Evolutionary conservation across 2,888 invertebrate genomes (phyloP).

Genomic region (Euclidia mi): DNA sequence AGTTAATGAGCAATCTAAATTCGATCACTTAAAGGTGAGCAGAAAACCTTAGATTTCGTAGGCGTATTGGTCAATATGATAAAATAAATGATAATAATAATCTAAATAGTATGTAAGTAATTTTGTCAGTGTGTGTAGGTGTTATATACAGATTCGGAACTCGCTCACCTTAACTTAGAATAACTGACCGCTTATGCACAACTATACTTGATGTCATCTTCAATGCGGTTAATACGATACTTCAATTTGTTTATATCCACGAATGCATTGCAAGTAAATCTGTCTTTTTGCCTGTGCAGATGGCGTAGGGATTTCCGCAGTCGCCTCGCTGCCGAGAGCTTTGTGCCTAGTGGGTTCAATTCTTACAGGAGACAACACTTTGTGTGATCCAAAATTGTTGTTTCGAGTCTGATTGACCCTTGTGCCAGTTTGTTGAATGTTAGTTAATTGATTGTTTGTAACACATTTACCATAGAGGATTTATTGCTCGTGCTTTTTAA

Average conservation of each 20-base stretch:
- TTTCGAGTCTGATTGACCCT: too few relatives aligned
- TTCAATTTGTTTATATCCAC: background rate
- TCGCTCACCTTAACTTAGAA: slow-evolving; percentile 47
- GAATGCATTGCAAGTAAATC: too few relatives aligned
- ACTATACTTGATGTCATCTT: background rate
- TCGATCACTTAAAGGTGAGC: slow-evolving; percentile 31
- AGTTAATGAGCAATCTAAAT: slow-evolving; percentile 34
- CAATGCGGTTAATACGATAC: background rate
- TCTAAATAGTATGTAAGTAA: slow-evolving; percentile 8
- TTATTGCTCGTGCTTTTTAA: too few relatives aligned
- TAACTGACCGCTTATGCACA: slow-evolving; percentile 15
- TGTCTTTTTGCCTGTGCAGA: too few relatives aligned
- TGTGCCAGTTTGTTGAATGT: too few relatives aligned
- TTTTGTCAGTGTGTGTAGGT: slow-evolving; percentile 31
- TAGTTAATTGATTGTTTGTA: too few relatives aligned
- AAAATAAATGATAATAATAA: slow-evolving; percentile 7
- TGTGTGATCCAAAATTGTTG: too few relatives aligned
- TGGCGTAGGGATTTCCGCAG: too few relatives aligned
- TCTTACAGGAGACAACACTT: too few relatives aligned
- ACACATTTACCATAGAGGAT: too few relatives aligned
- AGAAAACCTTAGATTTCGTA: slow-evolving; percentile 9
- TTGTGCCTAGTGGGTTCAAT: too few relatives aligned
- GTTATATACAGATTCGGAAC: slow-evolving; percentile 42
- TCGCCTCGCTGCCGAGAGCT: too few relatives aligned
- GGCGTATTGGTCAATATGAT: slow-evolving; percentile 24